Evolutionary conservation across 2,888 invertebrate genomes (phyloP).

Genomic region (Lamellibrachia columna): DNA sequence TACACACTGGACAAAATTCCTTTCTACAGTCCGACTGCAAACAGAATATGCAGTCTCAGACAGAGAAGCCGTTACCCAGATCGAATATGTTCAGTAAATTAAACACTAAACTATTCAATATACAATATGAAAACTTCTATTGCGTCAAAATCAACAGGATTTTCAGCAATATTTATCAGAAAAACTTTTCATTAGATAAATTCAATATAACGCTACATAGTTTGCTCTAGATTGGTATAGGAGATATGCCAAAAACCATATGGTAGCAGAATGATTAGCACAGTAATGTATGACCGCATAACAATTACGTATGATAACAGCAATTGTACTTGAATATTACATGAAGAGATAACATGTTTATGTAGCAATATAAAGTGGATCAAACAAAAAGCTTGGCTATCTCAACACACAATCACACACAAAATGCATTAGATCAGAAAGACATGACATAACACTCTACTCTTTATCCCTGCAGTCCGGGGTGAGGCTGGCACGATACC

Average conservation of each 20-base stretch:
- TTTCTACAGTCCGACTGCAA: background rate
- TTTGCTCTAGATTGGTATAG: background rate
- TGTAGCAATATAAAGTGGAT: background rate
- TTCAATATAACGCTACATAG: background rate
- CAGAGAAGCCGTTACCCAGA: background rate
- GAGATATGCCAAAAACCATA: background rate
- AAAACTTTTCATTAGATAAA: background rate
- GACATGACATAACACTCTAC: background rate
- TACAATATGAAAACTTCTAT: background rate
- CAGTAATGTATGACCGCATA: background rate
- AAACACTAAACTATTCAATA: background rate
- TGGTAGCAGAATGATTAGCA: background rate
- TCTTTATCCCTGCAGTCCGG: too few relatives aligned
- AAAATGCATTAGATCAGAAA: background rate
- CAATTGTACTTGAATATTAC: background rate
- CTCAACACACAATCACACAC: background rate
- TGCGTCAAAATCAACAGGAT: background rate
- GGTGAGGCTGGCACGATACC: too few relatives aligned
- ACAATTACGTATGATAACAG: background rate
- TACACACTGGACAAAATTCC: background rate
- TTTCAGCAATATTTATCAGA: background rate
- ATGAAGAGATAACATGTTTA: background rate
- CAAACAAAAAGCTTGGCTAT: background rate
- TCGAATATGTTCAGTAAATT: background rate
- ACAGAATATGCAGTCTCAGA: background rate